phyloP scores from a whole-genome alignment of 2,797 vertebrate genomes.

The Amazona ochrocephala region DNA sequence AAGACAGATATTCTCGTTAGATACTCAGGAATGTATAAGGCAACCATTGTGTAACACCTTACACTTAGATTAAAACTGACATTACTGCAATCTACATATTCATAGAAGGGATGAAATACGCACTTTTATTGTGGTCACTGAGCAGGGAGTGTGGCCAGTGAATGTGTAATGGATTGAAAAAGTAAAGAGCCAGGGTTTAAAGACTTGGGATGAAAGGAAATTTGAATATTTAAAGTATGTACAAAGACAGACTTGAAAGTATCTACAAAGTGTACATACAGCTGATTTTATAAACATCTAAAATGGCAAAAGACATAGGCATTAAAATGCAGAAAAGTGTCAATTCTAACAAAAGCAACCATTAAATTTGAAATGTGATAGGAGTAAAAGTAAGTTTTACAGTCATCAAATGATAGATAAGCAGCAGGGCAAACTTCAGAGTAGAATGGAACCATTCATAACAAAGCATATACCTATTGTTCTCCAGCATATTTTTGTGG shows the following conservation, averaged over 20 bases:
- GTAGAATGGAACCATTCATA: not conserved
- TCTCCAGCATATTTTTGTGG: not conserved
- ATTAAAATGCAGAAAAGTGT: not conserved
- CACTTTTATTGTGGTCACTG: not conserved
- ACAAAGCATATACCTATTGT: not conserved
- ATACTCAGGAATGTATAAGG: not conserved
- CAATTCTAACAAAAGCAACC: not conserved
- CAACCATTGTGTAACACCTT: not conserved
- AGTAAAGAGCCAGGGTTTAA: not conserved
- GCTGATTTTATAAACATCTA: not conserved
- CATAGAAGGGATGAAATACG: not conserved
- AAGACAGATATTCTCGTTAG: not conserved
- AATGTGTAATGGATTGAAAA: not conserved
- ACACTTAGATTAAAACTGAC: not conserved
- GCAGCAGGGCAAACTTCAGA: not conserved
- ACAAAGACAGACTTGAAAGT: not conserved
- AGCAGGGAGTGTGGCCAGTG: not conserved
- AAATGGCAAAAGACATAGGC: not conserved
- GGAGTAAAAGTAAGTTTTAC: not conserved
- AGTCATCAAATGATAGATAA: not conserved
- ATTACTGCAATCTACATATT: not conserved
- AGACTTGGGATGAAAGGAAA: not conserved
- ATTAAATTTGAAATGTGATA: not conserved
- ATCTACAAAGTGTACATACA: not conserved
- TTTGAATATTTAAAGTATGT: not conserved